phyloP scores from a whole-genome alignment of 2,113 vertebrate species.

The Microtus oregoni region DNA sequence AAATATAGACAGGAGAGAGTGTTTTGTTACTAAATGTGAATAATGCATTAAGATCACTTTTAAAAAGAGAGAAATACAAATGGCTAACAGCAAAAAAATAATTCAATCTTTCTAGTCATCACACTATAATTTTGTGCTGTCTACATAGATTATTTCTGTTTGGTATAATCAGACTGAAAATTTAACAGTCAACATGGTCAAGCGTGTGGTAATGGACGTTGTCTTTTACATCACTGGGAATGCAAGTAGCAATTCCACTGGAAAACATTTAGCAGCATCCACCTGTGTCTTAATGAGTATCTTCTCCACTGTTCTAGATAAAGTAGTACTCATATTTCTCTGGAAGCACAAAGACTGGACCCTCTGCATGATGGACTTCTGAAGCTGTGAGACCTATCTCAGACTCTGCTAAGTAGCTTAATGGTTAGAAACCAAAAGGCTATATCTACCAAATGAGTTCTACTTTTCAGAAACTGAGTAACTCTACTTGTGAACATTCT shows the following conservation, averaged over 20 bases:
- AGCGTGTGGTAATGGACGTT: neutral
- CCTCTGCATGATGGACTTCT: neutral
- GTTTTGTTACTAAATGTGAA: neutral
- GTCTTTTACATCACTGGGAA: neutral
- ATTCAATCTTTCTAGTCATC: neutral
- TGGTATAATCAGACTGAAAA: neutral
- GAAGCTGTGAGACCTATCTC: neutral
- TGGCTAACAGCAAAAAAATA: constrained; percentile 29
- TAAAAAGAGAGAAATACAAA: constrained; percentile 8
- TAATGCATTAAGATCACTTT: neutral
- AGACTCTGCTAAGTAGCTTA: neutral
- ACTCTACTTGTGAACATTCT: neutral
- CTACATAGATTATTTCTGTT: neutral
- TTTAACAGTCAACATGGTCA: neutral
- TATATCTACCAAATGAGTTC: neutral
- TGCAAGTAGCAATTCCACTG: neutral
- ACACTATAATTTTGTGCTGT: neutral
- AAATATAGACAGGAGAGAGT: neutral
- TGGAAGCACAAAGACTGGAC: neutral
- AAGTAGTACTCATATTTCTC: neutral
- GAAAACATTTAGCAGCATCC: neutral
- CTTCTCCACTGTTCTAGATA: neutral
- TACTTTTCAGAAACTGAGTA: neutral
- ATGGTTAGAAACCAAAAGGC: neutral
- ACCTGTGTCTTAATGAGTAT: neutral